Conservation (phyloP, 2,797 vertebrate species). For the Danio tinwini region DNA sequence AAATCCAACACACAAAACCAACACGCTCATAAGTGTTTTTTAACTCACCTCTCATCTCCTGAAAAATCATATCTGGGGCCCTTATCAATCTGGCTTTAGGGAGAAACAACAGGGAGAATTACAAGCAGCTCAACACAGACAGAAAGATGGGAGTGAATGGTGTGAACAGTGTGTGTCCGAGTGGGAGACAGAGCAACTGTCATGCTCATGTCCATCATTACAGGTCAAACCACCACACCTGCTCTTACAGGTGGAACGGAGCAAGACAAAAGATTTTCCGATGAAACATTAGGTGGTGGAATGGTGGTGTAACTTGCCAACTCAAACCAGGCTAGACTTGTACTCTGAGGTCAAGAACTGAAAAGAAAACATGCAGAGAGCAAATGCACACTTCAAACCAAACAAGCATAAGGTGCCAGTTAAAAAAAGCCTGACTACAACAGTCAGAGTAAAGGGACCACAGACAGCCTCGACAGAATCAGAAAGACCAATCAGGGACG, state of each 20-base stretch:
- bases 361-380: slow-evolving; percentile 47
- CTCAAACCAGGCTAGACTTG: slow-evolving; percentile 12
- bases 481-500: not conserved
- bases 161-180: slow-evolving; percentile 58
- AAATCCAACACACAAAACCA: slow-evolving; percentile 62
- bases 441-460: slow-evolving; percentile 57
- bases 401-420: slow-evolving; percentile 10
- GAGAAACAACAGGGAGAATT: slow-evolving; percentile 79
- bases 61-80: slow-evolving; percentile 79
- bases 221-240: slow-evolving; percentile 31
- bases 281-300: not conserved
- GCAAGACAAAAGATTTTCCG: not conserved
- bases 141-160: slow-evolving; percentile 45
- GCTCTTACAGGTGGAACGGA: not conserved
- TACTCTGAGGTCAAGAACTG: slow-evolving; percentile 19
- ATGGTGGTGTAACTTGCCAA: not conserved
- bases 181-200: slow-evolving; percentile 40
- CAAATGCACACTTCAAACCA: slow-evolving; percentile 41
- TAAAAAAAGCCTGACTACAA: slow-evolving; percentile 56
- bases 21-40: slow-evolving; percentile 39
- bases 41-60: slow-evolving; percentile 79
- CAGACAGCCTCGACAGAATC: slow-evolving; percentile 20
- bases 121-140: slow-evolving; percentile 70
- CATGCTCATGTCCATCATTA: not conserved
- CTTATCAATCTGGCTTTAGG: slow-evolving; percentile 83